These are phyloP conservation scores for Stomatorhinus walkeri DNA, from an alignment of 2,797 vertebrate species.

Conservation along the genomic window DNA sequence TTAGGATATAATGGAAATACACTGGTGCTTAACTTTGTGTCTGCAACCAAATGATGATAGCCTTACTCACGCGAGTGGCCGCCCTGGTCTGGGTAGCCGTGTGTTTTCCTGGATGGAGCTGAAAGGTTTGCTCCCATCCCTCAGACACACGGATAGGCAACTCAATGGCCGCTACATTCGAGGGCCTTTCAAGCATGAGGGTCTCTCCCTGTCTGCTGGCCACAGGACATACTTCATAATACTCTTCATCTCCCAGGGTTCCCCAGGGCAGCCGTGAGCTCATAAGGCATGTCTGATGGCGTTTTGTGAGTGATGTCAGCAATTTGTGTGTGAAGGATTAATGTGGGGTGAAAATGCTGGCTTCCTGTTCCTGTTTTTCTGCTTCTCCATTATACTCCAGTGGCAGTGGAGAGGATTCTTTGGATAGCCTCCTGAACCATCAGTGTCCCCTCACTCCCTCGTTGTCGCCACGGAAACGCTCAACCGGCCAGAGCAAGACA, in stretches of 20 bases:
- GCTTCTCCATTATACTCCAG: slow-evolving; percentile 30
- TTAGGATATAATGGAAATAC: not conserved
- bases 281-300: slow-evolving; percentile 66
- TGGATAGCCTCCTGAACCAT: slow-evolving; percentile 52
- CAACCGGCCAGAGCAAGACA: slow-evolving; percentile 70
- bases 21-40: slow-evolving; percentile 11
- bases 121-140: slow-evolving; percentile 50
- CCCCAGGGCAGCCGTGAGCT: slow-evolving; percentile 46
- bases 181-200: slow-evolving; percentile 23
- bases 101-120: slow-evolving; percentile 64
- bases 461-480: slow-evolving; percentile 62
- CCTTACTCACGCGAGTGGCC: slow-evolving; percentile 66
- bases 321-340: not conserved
- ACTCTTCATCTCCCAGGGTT: slow-evolving; percentile 26
- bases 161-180: slow-evolving; percentile 30
- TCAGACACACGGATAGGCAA: slow-evolving; percentile 57
- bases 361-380: not conserved
- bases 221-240: slow-evolving; percentile 44
- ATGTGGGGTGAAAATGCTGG: not conserved
- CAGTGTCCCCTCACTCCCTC: slow-evolving; percentile 63
- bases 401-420: slow-evolving; percentile 61
- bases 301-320: not conserved
- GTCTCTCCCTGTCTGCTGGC: slow-evolving; percentile 40
- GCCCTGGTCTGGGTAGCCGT: slow-evolving; percentile 47
- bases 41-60: slow-evolving; percentile 63